Evolutionary conservation across 2,888 invertebrate species (phyloP).

Genomic region (Cabera pusaria): DNA sequence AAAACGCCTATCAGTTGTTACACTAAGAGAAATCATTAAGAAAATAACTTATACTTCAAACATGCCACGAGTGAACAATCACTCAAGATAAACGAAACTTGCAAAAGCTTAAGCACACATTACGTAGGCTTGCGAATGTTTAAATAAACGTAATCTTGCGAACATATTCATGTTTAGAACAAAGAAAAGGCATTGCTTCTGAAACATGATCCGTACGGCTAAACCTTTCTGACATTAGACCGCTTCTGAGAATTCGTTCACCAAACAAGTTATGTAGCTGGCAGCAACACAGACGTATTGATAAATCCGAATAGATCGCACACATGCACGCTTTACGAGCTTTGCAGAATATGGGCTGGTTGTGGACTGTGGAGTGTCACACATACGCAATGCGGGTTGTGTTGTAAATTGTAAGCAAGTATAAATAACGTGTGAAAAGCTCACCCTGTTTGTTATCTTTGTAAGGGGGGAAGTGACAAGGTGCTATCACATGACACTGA

Average conservation of each 20-base stretch:
- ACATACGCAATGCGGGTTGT: conserved; percentile 24
- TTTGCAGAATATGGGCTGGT: conserved; percentile 20
- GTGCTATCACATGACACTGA: no score
- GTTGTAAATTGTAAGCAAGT: conserved; percentile 20
- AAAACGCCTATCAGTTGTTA: no score
- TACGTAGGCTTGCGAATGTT: no score
- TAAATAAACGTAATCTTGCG: no score
- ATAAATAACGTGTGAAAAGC: conserved; percentile 5
- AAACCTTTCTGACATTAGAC: conserved; percentile 57
- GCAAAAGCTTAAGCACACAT: no score
- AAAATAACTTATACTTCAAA: no score
- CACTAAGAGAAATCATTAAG: no score
- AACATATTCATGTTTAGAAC: neutral
- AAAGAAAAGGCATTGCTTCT: conserved; percentile 12
- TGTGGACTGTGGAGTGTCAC: conserved; percentile 19
- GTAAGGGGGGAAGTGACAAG: no score
- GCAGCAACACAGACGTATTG: conserved; percentile 46
- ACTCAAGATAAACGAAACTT: no score
- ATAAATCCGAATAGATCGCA: conserved; percentile 38
- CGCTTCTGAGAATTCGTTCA: conserved; percentile 74
- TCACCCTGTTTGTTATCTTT: no score
- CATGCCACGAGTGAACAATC: no score
- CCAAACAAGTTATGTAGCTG: conserved; percentile 68
- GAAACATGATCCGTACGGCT: conserved; percentile 50
- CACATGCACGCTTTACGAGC: conserved; percentile 37